Evolutionary conservation across 2,797 vertebrate genomes (phyloP), one percentile per base, ranked within the genome.

Genomic region (Spheniscus humboldti): DNA sequence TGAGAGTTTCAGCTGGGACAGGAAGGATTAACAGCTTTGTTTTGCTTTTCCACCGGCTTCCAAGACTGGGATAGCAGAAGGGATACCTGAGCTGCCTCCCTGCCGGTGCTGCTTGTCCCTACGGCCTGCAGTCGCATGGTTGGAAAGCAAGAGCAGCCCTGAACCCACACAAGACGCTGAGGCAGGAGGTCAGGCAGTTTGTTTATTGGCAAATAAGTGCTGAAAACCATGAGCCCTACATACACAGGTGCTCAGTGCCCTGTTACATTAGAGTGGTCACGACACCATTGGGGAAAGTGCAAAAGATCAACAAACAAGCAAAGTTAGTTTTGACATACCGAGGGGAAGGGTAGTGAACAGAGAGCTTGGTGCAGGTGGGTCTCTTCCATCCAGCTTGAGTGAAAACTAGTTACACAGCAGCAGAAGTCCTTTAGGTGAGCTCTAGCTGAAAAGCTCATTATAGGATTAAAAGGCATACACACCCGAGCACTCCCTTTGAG

Each of bases 191-290:
- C 96, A 97, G 94, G 97, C 95, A 96, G 94, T 93, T 93, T 67
- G 43, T 96, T 97, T 97, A 91, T 97, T 97, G 96, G 97, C 96
- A 97, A 97, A 64, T 97, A 94, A 96, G 92, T 95, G 96, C 88
- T 90, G 94, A 94, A 97, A 97, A 81, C 73, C 82, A 37, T 12
- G 87, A 96, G 94, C 94, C 94, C 74, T 95, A 94, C 90, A 63
- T n/a, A 86, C 53, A 76, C 71, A 84, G 95, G 95, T 45, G 95
- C 92, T 90, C 87, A 4, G 95, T 75, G 93, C 93, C 92, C 94
- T 80, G 82, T 79, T 92, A 95, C 92, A 95, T 96, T 91, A 81
- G 85, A 91, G 85, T 97, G 91, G 92, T 95, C 93, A 86, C 86
- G 0, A 96, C 83, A 93, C 81, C 66, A 15, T 78, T 20, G 88